A percentile compares a stretch with the other conserved stretches of the same genome.
phyloP scores from a whole-genome alignment of 1,140 invertebrate species.

The Mizuhopecten yessoensis region DNA sequence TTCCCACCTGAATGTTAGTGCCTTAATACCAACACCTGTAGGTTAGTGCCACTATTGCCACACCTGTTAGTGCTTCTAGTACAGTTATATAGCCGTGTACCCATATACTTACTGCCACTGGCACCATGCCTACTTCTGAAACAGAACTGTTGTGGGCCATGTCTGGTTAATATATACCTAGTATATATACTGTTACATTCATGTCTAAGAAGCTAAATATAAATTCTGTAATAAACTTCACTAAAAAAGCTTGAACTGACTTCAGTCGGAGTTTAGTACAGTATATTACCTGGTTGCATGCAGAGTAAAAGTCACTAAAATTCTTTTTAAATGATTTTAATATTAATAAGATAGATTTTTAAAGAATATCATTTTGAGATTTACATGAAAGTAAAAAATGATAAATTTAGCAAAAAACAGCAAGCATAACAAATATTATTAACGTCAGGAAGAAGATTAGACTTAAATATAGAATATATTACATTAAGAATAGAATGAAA shows the following conservation, averaged over 20 bases:
- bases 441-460: not conserved
- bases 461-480: not conserved
- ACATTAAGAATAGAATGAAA: not conserved
- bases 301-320: not conserved
- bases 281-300: not conserved
- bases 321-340: not conserved
- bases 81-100: not conserved
- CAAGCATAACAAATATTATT: not conserved
- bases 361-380: not conserved
- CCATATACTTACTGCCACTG: not conserved
- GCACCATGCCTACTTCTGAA: conserved; percentile 32
- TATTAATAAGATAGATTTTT: not conserved
- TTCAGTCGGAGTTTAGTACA: too few species aligned
- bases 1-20: not conserved
- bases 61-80: conserved; percentile 1
- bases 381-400: not conserved
- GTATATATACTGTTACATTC: not conserved
- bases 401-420: not conserved
- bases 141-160: conserved; percentile 1
- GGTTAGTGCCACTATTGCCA: not conserved
- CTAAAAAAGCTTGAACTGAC: not conserved
- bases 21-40: not conserved
- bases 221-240: not conserved
- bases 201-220: not conserved
- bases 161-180: not conserved